Evolutionary conservation across 2,888 invertebrate genomes (phyloP).

Genomic region (Meiosimyza platycephala): DNA sequence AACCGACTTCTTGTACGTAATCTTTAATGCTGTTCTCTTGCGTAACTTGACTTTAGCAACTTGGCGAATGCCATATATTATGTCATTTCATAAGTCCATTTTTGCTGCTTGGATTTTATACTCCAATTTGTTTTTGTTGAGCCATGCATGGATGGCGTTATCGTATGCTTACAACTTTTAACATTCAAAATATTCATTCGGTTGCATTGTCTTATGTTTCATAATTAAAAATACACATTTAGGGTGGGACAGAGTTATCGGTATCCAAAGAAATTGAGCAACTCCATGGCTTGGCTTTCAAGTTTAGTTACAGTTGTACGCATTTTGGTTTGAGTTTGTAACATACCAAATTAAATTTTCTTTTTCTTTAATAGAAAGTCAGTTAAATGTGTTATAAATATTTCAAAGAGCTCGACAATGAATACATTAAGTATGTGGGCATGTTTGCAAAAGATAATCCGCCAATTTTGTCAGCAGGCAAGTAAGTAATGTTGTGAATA

Average conservation of each 20-base stretch:
- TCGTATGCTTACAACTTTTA: not conserved
- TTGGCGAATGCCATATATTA: too few relatives aligned
- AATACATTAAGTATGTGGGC: slow-evolving; percentile 1
- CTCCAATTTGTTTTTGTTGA: slow-evolving; percentile 6
- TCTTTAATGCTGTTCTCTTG: too few relatives aligned
- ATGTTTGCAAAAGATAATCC: not conserved
- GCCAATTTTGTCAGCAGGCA: too few relatives aligned
- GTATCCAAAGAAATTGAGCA: not conserved
- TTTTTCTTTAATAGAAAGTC: not conserved
- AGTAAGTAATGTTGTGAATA: too few relatives aligned
- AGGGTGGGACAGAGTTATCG: not conserved
- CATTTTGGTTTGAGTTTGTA: slow-evolving; percentile 19
- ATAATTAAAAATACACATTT: slow-evolving; percentile 21
- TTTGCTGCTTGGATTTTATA: not conserved
- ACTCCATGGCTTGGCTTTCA: not conserved
- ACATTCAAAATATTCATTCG: slow-evolving; percentile 29
- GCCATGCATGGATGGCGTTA: not conserved
- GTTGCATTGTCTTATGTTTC: slow-evolving; percentile 21
- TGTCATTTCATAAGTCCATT: too few relatives aligned
- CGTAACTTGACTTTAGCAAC: too few relatives aligned
- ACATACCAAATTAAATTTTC: not conserved
- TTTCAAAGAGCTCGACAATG: not conserved
- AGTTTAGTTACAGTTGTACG: slow-evolving; percentile 11
- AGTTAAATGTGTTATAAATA: slow-evolving; percentile 6
- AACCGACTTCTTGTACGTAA: not conserved